phyloP scores from a whole-genome alignment of 2,888 invertebrate species.

The Clistopyga incitator region DNA sequence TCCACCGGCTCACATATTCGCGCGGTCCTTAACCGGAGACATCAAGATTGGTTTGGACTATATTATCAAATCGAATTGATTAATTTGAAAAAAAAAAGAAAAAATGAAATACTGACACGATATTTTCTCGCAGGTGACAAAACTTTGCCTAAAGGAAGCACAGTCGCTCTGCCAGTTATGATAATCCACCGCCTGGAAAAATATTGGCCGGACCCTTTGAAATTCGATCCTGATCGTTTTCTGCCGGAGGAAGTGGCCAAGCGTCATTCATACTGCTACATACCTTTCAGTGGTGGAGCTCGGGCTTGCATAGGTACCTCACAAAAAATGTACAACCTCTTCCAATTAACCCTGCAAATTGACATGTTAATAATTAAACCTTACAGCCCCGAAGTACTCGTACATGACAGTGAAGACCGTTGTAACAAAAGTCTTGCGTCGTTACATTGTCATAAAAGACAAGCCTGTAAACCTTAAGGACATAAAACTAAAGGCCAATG shows the following conservation, averaged over 20 bases:
- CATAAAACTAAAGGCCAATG: conserved; percentile 70
- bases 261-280: conserved; percentile 71
- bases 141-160: conserved; percentile 71
- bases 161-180: conserved; percentile 68
- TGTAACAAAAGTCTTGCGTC: conserved; percentile 80
- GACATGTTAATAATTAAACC: not conserved
- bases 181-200: conserved; percentile 70
- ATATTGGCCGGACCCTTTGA: conserved; percentile 73
- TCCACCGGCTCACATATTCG: conserved; percentile 82
- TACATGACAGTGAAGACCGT: conserved; percentile 84
- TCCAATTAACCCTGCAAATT: not conserved
- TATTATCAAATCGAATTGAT: not conserved
- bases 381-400: conserved; percentile 83
- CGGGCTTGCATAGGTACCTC: conserved; percentile 74
- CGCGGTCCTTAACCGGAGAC: not conserved
- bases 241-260: conserved; percentile 73
- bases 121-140: conserved; percentile 66
- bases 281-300: conserved; percentile 75
- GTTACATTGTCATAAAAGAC: conserved; percentile 76
- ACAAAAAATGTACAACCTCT: not conserved
- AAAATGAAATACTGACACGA: no score
- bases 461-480: conserved; percentile 61
- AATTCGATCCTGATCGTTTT: conserved; percentile 77
- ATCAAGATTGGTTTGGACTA: conserved; percentile 23
- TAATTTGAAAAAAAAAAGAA: not conserved